These are phyloP conservation scores for Enteromius viviparus DNA, from an alignment of 2,797 vertebrate genomes.

Conservation along the genomic window DNA sequence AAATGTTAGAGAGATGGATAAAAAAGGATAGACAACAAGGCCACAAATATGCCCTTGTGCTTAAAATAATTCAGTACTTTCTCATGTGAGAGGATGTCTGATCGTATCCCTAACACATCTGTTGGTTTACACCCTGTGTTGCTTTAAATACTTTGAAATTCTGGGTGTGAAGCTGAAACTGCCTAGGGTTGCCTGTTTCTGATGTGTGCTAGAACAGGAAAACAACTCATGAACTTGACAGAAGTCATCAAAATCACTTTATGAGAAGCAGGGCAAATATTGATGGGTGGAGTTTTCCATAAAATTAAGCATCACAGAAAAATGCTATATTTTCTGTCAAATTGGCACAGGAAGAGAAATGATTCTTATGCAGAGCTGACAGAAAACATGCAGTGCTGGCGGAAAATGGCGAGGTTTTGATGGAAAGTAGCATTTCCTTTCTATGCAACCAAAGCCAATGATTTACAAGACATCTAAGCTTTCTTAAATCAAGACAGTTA, in stretches of 20 bases:
- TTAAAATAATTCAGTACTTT: slow-evolving; percentile 47
- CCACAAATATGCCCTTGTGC: slow-evolving; percentile 54
- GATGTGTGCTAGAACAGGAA: not conserved
- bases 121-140: slow-evolving; percentile 25
- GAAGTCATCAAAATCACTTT: not conserved
- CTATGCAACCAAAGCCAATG: not conserved
- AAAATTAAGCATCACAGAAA: not conserved
- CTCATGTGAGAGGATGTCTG: slow-evolving; percentile 29
- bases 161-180: slow-evolving; percentile 12
- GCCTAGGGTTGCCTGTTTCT: not conserved
- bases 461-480: not conserved
- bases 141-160: not conserved
- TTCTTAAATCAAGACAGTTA: not conserved
- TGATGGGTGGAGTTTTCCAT: not conserved
- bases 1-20: slow-evolving; percentile 31
- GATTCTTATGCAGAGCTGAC: not conserved
- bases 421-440: not conserved
- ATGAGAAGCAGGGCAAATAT: no score
- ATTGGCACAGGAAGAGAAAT: not conserved
- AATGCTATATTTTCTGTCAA: not conserved
- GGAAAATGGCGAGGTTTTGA: not conserved
- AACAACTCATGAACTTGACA: not conserved
- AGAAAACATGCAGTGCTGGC: not conserved
- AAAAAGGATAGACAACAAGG: slow-evolving; percentile 37
- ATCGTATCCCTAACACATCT: slow-evolving; percentile 24